These are phyloP conservation scores for Drosophila novamexicana DNA, from an alignment of 1,140 invertebrate genomes.

Conservation along the genomic window DNA sequence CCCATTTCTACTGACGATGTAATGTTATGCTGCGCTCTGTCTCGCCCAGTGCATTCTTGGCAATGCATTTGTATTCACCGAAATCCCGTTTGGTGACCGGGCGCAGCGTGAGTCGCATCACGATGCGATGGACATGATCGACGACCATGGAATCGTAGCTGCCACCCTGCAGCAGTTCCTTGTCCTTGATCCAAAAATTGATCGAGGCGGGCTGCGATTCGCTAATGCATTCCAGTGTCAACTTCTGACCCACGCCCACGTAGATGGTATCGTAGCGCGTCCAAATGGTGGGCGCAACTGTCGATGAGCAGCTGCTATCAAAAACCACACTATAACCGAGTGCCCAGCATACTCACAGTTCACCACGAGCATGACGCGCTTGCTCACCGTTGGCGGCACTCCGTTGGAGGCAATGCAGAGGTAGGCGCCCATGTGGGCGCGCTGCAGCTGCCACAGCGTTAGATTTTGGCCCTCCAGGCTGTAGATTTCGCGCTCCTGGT, in stretches of 20 bases:
- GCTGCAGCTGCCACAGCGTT: conserved; percentile 81
- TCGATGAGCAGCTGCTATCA: background rate
- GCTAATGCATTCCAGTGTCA: conserved; percentile 86
- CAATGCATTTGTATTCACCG: conserved; percentile 87
- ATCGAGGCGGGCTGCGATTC: conserved; percentile 86
- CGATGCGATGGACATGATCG: conserved; percentile 86
- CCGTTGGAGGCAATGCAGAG: conserved; percentile 88
- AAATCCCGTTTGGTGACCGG: conserved; percentile 86
- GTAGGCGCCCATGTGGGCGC: conserved; percentile 85
- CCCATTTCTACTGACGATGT: conserved; percentile 84
- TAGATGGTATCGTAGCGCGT: conserved; percentile 87
- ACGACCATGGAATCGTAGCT: conserved; percentile 86
- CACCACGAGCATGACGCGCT: conserved; percentile 90
- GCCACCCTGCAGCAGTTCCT: conserved; percentile 84
- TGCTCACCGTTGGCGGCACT: conserved; percentile 92
- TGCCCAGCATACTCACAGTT: conserved; percentile 88
- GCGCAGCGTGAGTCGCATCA: conserved; percentile 86
- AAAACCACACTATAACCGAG: too few species aligned
- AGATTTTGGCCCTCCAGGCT: conserved; percentile 84
- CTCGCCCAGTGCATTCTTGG: conserved; percentile 87
- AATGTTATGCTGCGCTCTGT: conserved; percentile 86
- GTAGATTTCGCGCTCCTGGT: conserved; percentile 60
- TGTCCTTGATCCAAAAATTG: conserved; percentile 86
- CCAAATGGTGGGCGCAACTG: conserved; percentile 87
- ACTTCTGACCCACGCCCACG: conserved; percentile 86